These are phyloP conservation scores for Anoura caudifer DNA, from an alignment of 2,113 vertebrate genomes.

Conservation along the genomic window DNA sequence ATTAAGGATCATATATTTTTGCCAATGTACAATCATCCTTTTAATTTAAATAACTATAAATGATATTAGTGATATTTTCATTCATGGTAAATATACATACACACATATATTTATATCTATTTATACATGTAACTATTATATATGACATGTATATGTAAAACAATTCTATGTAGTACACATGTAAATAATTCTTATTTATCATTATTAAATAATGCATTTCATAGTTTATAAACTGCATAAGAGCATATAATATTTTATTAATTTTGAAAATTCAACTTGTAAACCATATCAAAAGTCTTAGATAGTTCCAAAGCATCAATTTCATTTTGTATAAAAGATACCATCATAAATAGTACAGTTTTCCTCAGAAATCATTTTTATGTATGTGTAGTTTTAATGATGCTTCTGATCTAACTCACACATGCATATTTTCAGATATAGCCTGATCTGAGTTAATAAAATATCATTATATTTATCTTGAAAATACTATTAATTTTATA, in stretches of 20 bases:
- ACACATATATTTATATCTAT: background rate
- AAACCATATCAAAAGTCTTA: background rate
- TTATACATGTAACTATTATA: background rate
- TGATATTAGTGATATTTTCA: background rate
- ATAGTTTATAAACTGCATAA: background rate
- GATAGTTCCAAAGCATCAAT: background rate
- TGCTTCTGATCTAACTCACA: slow-evolving; percentile 2
- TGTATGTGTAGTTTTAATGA: background rate
- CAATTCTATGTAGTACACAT: background rate
- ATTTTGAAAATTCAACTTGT: background rate
- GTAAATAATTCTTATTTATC: background rate
- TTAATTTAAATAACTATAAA: background rate
- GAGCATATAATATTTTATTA: background rate
- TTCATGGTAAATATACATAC: background rate
- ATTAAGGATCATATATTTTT: background rate
- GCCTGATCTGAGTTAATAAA: background rate
- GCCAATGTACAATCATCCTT: background rate
- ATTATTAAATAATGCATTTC: background rate
- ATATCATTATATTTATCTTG: background rate
- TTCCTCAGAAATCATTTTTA: background rate
- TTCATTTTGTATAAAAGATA: background rate
- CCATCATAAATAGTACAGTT: background rate
- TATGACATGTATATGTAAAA: background rate
- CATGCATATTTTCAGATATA: background rate
- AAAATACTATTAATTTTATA: background rate